Evolutionary conservation across 1,140 invertebrate genomes (phyloP), one percentile per base, ranked within the genome.

Genomic region (Diorhabda carinulata): DNA sequence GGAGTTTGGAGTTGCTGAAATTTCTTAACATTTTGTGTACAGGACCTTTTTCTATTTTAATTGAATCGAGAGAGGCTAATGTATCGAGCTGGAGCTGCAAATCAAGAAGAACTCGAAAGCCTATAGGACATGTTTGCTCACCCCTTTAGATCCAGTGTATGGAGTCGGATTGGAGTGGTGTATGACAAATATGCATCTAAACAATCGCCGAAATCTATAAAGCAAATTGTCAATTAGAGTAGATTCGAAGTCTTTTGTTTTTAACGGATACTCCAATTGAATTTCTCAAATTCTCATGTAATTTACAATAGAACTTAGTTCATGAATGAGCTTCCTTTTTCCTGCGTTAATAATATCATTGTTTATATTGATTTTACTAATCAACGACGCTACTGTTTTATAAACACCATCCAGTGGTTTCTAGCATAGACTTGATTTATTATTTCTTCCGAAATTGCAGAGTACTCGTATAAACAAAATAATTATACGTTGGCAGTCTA

Each of bases 401-500:
- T 52, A 52, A 52, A 52, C 47, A 6, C 47, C n/a, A n/a, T n/a
- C n/a, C 6, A 52, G 25, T 25, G 25, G 25, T 25, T 25, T 25
- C 25, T 25, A 25, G 25, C 25, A 52, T n/a, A 2, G 58, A 10
- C 58, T 60, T 60, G 58, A 60, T 60, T 60, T 60, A 60, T 60
- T 60, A 6, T 5, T n/a, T 60, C 58, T 42, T 25, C 58, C 25
- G n/a, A 60, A 42, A 60, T 60, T 60, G 58, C 58, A 60, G 58
- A 42, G n/a, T 60, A n/a, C 52, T 56, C 52, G 64, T 44, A 43
- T 41, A 65, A 64, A 52, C 47, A 52, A 52, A 52, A 52, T 52
- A 52, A 52, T 52, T 52, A 52, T 52, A 52, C n/a, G 47, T n/a
- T 52, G 47, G 47, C 47, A n/a, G 47, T 8, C n/a, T 52, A 52